These are phyloP conservation scores for Sarcophaga bullata DNA, from an alignment of 1,140 invertebrate species.

Conservation along the genomic window DNA sequence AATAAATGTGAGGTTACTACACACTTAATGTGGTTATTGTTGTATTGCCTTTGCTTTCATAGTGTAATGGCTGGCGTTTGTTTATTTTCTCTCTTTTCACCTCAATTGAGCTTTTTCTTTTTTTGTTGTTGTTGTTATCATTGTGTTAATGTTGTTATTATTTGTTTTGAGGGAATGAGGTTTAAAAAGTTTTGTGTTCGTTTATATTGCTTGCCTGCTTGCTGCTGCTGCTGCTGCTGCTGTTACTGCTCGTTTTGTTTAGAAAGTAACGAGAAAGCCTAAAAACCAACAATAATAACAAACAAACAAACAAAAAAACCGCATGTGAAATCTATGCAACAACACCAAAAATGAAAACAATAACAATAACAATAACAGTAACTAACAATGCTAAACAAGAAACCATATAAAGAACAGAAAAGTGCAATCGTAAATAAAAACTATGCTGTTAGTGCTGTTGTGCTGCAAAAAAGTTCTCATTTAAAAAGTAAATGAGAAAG, in stretches of 20 bases:
- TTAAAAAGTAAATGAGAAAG: no score
- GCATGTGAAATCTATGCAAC: slow-evolving; percentile 26
- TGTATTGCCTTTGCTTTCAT: not conserved
- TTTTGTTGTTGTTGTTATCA: not conserved
- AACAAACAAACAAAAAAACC: slow-evolving; percentile 11
- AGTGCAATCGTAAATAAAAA: not conserved
- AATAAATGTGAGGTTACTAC: slow-evolving; percentile 29
- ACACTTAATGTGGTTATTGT: slow-evolving; percentile 18
- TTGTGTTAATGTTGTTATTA: slow-evolving; percentile 16
- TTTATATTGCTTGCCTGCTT: not conserved
- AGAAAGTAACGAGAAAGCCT: slow-evolving; percentile 39
- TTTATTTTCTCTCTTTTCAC: slow-evolving; percentile 26
- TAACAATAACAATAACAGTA: slow-evolving; percentile 18
- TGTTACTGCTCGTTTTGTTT: slow-evolving; percentile 11
- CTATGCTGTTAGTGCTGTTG: not conserved
- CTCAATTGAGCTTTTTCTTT: slow-evolving; percentile 21
- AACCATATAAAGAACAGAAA: not conserved
- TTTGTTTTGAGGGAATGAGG: slow-evolving; percentile 29
- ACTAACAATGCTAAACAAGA: not conserved
- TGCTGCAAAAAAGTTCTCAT: no score
- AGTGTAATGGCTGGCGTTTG: no score
- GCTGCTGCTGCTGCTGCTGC: no score
- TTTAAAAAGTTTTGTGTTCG: not conserved
- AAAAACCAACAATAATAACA: slow-evolving; percentile 31
- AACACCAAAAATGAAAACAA: slow-evolving; percentile 3